Conservation (phyloP, 64 coral and sea anemone species). For the Exaiptasia diaphana region DNA sequence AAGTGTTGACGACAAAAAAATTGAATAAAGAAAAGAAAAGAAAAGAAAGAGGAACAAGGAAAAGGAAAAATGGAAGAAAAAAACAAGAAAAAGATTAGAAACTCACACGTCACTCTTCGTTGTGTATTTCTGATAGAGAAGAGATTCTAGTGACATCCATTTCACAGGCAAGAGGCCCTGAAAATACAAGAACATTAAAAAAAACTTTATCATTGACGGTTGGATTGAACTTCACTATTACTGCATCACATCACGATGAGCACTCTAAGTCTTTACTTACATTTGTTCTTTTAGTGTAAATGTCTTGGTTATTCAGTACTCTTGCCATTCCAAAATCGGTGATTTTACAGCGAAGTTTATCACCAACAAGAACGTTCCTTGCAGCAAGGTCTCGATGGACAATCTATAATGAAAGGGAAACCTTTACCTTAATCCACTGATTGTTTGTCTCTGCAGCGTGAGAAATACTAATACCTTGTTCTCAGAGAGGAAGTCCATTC, state of each 20-base stretch:
- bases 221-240: neutral
- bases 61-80: neutral
- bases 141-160: constrained; percentile 56
- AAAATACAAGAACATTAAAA: neutral
- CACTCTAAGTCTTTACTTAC: neutral
- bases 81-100: neutral
- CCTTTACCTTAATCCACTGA: neutral
- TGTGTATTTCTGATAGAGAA: constrained; percentile 35
- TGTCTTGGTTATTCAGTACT: constrained; percentile 9
- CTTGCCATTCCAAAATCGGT: constrained; percentile 55
- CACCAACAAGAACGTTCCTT: constrained; percentile 46
- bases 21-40: neutral
- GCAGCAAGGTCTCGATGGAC: constrained; percentile 55
- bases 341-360: constrained; percentile 19
- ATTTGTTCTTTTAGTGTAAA: constrained; percentile 18
- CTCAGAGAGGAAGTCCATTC: constrained; percentile 2
- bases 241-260: neutral
- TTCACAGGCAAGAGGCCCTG: constrained; percentile 63
- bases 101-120: constrained; percentile 71
- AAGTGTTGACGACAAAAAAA: too few species aligned
- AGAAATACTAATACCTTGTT: neutral
- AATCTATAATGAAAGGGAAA: neutral
- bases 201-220: neutral
- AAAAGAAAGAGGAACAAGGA: neutral
- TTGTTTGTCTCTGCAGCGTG: neutral